Base-by-base conservation (phyloP, 2,888 invertebrate genomes). In the Epistrophe grossulariae region DNA sequence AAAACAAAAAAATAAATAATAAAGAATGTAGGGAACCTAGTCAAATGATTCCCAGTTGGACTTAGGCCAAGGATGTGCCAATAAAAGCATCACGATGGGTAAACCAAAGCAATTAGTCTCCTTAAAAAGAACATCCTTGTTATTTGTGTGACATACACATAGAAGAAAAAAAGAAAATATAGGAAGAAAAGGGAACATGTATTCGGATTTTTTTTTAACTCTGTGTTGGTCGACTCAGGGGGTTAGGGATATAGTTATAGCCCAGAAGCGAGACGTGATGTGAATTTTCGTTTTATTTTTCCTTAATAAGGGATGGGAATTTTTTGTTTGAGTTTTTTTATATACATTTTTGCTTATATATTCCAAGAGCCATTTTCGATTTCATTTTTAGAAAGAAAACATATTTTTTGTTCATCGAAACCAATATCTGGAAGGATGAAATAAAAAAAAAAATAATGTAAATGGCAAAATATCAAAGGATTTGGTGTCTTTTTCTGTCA, bases 81-180 rank as follows among this genome's bases (percentile, higher is more conserved):
- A 84, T 81, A 84, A 78, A 77, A 68, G 31, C 78, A 78, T 78
- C 73, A 78, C 72, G 45, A 83, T 59, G 70, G 35, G 60, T 59
- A 62, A 35, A 78, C 68, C 85, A 78, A 64, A 66, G 85, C 82
- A 85, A 85, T 85, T 85, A 85, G 85, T 74, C 48, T 74, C 64
- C 82, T 76, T 74, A 78, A 85, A 82, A 78, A 57, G 78, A 43
- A 73, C 78, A 82, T 78, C 73, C 70, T 78, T 57, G 73, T 73
- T 72, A 73, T 73, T 40, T 70, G 40, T 70, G 24, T 40, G 70
- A 70, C 38, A 70, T n/a, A 28, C 15, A 52, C 24, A 52, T 7
- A 35, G 15, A 28, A 55, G 10, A n/a, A 8, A 19, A 31, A 2
- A 31, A 4, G 45, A 50, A 50, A 50, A 48, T 35, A 52, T 11